Base-by-base conservation (phyloP, 2,113 vertebrate species). In the Gallinago media region DNA sequence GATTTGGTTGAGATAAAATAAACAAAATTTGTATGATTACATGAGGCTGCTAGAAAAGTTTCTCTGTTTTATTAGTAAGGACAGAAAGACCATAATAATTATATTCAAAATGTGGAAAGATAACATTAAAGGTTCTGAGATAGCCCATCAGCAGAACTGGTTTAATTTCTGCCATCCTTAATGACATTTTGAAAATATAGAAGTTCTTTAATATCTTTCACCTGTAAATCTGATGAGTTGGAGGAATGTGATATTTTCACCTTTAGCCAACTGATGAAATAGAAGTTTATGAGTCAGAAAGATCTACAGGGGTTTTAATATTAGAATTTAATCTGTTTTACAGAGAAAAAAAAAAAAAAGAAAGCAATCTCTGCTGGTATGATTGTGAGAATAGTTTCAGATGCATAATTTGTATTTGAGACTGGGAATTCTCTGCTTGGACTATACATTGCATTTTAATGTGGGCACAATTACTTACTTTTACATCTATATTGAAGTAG, bases 121-220 rank as follows among this genome's bases (percentile, higher is more conserved):
- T 88, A 94, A 86, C 29, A 58, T 23, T 83, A 49, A 93, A 44
- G 0, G 8, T 74, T 75, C 38, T 27, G 59, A 93, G 52, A 67
- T 40, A 91, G 6, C 4, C 5, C 4, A 87, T 84, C 34, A 29
- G 47, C 56, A 36, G 42, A 86, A 81, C 15, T 17, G 2, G 14
- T 92, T 92, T 91, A 73, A 85, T 87, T 92, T 89, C 47, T 79
- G 19, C 9, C 14, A 6, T 73, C 4, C 14, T 79, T 82, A 85
- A 91, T 56, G 26, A 34, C 36, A 68, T 96, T 75, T 89, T 68
- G 44, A 89, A 94, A 85, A 85, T 36, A 68, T 1, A 73, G 32
- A 61, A 32, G 4, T 66, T 88, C 32, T 92, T 96, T 81, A 71
- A 63, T 83, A 58, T 16, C 8, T 62, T 96, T 83, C 34, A 86